Base-by-base conservation (phyloP, 2,888 invertebrate species). In the Camptogramma bilineatum region DNA sequence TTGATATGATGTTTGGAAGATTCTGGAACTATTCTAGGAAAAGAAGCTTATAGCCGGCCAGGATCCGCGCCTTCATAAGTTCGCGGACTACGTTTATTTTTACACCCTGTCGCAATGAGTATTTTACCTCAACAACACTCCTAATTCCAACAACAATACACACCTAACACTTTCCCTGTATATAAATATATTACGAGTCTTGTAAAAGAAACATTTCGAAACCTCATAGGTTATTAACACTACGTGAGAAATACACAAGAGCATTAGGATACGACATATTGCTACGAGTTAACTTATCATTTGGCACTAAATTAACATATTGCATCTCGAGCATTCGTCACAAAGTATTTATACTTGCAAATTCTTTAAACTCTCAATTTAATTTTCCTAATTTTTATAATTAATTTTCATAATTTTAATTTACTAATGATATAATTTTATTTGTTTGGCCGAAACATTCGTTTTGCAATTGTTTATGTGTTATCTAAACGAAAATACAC, bases 241-340 rank as follows among this genome's bases (percentile, higher is more conserved):
- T 92, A 92, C 89, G 85, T 88, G 90, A 91, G 87, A 89, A 87
- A 88, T 91, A 91, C 87, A 85, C 88, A 90, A 90, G 91, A 90
- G 90, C 88, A 86, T 91, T 90, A 91, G 89, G 88, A 88, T 90
- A 91, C 87, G 82, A 86, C 87, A 90, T 91, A 92, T 91, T 87
- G 92, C 92, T 93, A 93, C 91, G 83, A 92, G 92, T 91, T 90
- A 92, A 93, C 90, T 92, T 92, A 92, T 92, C 91, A 92, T 93
- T 93, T 93, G 93, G 93, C 93, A 93, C 93, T 92, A 93, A 92
- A 91, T 88, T 91, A 92, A 92, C 90, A 91, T 93, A 93, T 92
- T 91, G 91, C 92, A 91, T 91, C 86, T 88, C 90, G 90, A 90
- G 86, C 90, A 87, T 90, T 85, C 86, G 84, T 87, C 88, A 85